These are phyloP conservation scores for Orthochromis indermauri DNA, from an alignment of 2,113 vertebrate species.

Conservation along the genomic window DNA sequence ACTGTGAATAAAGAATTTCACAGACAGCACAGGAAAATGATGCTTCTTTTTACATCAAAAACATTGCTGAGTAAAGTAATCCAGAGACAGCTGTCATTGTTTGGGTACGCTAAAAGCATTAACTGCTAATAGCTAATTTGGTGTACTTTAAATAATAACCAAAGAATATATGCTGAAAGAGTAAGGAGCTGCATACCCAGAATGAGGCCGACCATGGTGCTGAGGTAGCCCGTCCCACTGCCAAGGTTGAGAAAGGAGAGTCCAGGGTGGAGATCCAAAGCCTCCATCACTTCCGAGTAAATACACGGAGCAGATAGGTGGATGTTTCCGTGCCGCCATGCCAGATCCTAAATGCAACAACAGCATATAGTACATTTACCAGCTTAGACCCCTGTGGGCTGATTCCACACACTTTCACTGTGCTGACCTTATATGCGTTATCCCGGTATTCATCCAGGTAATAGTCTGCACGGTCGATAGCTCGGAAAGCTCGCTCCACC, in stretches of 20 bases:
- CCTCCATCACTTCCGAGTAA: constrained; percentile 99
- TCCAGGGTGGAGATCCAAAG: constrained; percentile 88
- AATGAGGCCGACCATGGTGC: constrained; percentile 97
- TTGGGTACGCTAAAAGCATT: neutral
- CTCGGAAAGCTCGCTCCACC: constrained; percentile 91
- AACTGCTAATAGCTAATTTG: neutral
- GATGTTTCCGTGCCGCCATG: constrained; percentile 96
- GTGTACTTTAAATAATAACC: neutral
- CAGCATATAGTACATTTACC: neutral
- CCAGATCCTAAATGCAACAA: constrained; percentile 73
- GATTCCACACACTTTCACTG: neutral
- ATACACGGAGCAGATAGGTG: constrained; percentile 95
- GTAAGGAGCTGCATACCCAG: constrained; percentile 69
- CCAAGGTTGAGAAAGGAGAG: constrained; percentile 94
- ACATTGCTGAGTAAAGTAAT: neutral
- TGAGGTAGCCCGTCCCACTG: constrained; percentile 95
- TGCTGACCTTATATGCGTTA: constrained; percentile 84
- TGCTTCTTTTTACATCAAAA: neutral
- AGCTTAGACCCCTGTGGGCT: neutral
- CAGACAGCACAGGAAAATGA: neutral
- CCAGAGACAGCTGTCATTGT: neutral
- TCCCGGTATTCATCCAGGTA: constrained; percentile 96
- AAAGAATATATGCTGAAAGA: neutral
- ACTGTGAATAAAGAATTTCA: neutral
- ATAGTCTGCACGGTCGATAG: constrained; percentile 91